Conservation (phyloP, 2,113 vertebrate genomes). For the Poecilia latipinna region DNA sequence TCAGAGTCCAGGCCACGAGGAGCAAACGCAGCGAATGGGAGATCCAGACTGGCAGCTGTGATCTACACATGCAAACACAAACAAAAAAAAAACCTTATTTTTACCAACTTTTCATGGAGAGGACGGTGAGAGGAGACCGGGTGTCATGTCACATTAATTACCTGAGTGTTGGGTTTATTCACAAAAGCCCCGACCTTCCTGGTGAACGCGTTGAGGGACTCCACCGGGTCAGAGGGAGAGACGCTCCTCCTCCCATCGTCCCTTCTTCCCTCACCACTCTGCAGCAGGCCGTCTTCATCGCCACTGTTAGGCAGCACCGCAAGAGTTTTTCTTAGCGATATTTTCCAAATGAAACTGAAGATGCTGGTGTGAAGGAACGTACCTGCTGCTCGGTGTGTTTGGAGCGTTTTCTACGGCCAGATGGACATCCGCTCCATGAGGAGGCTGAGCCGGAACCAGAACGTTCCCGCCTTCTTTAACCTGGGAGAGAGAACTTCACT, state of each 20-base stretch:
- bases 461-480: constrained; percentile 89
- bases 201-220: constrained; percentile 85
- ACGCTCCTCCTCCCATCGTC: constrained; percentile 79
- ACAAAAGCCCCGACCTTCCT: constrained; percentile 97
- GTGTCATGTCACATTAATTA: constrained; percentile 52
- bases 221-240: constrained; percentile 85
- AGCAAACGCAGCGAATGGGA: constrained; percentile 96
- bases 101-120: neutral
- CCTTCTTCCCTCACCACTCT: constrained; percentile 83
- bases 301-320: constrained; percentile 54
- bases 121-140: neutral
- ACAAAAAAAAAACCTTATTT: neutral
- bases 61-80: constrained; percentile 76
- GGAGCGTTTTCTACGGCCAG: constrained; percentile 48
- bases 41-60: constrained; percentile 90
- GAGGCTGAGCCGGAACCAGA: constrained; percentile 81
- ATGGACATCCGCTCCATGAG: constrained; percentile 77
- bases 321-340: neutral
- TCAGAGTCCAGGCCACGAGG: constrained; percentile 89
- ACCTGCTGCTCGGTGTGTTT: constrained; percentile 69
- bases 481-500: constrained; percentile 59
- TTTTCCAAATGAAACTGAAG: neutral
- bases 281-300: constrained; percentile 86
- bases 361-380: no score
- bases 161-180: constrained; percentile 93